phyloP scores from a whole-genome alignment of 2,113 vertebrate species.

The Hemichromis elongatus region DNA sequence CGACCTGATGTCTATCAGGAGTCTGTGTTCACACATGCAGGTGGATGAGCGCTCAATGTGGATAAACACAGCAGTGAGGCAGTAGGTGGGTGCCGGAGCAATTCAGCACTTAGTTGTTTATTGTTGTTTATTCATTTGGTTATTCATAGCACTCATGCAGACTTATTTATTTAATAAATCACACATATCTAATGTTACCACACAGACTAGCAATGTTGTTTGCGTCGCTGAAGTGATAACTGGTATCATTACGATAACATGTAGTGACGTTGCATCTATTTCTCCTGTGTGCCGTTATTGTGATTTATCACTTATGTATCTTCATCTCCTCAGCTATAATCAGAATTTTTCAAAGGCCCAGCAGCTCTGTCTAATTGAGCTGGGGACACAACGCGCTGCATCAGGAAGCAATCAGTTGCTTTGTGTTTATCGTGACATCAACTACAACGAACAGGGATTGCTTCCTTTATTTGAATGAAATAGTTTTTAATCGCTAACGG shows the following conservation, averaged over 20 bases:
- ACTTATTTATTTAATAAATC: not conserved
- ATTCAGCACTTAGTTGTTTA: not conserved
- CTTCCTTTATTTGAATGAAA: not conserved
- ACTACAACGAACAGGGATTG: not conserved
- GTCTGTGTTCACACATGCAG: not conserved
- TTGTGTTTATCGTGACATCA: not conserved
- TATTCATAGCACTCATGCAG: not conserved
- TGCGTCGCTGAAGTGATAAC: not conserved
- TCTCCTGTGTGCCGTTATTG: not conserved
- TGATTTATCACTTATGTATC: not conserved
- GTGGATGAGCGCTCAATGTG: not conserved
- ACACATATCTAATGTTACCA: not conserved
- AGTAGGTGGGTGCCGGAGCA: not conserved
- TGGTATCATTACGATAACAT: not conserved
- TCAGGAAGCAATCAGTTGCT: not conserved
- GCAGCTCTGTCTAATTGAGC: slow-evolving; percentile 13
- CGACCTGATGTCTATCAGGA: slow-evolving; percentile 8
- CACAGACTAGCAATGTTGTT: not conserved
- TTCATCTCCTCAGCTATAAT: not conserved
- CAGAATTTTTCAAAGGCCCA: not conserved
- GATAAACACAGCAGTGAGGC: not conserved
- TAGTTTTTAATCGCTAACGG: not conserved
- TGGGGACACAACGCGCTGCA: not conserved
- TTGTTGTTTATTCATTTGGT: not conserved
- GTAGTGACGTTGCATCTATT: not conserved